A percentile compares a stretch with the other conserved stretches of the same genome.
These are phyloP conservation scores for Oryzias melastigma DNA, from an alignment of 2,113 vertebrate species.

Conservation along the genomic window DNA sequence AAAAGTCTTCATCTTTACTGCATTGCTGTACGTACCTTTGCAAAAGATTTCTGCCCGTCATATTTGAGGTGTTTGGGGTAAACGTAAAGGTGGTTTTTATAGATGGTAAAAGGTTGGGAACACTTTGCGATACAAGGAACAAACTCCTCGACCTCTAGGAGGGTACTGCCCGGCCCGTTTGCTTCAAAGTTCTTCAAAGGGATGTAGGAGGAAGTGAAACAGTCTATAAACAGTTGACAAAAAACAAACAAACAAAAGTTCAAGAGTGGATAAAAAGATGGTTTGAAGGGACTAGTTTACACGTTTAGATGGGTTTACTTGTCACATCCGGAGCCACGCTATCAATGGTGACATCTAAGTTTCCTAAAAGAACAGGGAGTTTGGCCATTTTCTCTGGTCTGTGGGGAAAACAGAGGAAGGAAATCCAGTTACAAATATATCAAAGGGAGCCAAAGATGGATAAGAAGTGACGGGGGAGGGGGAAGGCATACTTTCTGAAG, in stretches of 20 bases:
- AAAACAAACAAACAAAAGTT: not conserved
- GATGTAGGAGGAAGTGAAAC: slow-evolving; percentile 94
- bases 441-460: not conserved
- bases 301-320: slow-evolving; percentile 78
- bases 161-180: slow-evolving; percentile 70
- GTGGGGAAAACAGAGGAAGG: slow-evolving; percentile 24
- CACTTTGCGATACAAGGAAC: slow-evolving; percentile 92
- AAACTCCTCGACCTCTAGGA: slow-evolving; percentile 95
- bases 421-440: not conserved
- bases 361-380: slow-evolving; percentile 94
- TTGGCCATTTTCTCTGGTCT: slow-evolving; percentile 98
- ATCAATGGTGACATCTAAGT: slow-evolving; percentile 94
- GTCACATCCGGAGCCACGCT: slow-evolving; percentile 87
- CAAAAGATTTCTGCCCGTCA: slow-evolving; percentile 93
- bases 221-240: slow-evolving; percentile 77
- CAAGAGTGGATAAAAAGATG: not conserved
- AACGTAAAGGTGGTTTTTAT: slow-evolving; percentile 96
- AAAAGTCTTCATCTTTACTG: no score
- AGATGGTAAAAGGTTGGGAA: slow-evolving; percentile 93
- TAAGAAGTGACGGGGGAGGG: no score
- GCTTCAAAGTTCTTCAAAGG: slow-evolving; percentile 89
- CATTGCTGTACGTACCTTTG: slow-evolving; percentile 81
- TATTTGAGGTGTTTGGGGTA: slow-evolving; percentile 95
- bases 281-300: not conserved
- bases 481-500: slow-evolving; percentile 89